Conservation (phyloP, 1,140 invertebrate species). For the Orussus abietinus region DNA sequence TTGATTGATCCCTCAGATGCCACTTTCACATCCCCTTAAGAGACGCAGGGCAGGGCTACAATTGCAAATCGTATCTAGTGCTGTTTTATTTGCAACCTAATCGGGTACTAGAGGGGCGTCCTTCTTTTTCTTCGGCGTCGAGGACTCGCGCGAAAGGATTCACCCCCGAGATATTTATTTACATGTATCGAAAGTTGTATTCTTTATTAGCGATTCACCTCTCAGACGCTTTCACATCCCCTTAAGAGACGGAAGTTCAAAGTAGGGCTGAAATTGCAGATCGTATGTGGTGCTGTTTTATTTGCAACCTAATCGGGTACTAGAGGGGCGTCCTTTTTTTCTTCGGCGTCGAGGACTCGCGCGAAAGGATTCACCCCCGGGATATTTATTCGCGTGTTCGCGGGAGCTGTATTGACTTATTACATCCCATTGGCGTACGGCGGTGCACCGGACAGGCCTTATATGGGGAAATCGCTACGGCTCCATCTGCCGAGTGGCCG, state of each 20-base stretch:
- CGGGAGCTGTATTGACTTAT: conserved; percentile 23
- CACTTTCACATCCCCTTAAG: not conserved
- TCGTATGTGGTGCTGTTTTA: not conserved
- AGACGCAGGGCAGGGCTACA: not conserved
- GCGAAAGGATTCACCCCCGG: not conserved
- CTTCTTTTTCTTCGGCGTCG: not conserved
- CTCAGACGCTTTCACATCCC: not conserved
- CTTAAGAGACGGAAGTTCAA: not conserved
- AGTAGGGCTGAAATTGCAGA: not conserved
- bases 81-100: not conserved
- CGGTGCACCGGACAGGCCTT: not conserved
- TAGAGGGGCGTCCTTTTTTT: not conserved
- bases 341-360: not conserved
- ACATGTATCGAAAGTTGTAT: conserved; percentile 13
- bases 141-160: not conserved
- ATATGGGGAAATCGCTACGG: not conserved
- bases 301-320: not conserved
- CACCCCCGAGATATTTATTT: conserved; percentile 4
- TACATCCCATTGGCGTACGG: conserved; percentile 3
- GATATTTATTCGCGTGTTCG: conserved; percentile 9
- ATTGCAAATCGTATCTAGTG: not conserved
- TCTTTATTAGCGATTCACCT: conserved; percentile 1
- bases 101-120: not conserved
- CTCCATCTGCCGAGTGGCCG: conserved; percentile 18
- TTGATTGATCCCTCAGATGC: not conserved